A percentile compares a stretch with the other conserved stretches of the same genome.
Evolutionary conservation across 2,797 vertebrate species (phyloP).

Genomic region (Emydoidea blandingii): DNA sequence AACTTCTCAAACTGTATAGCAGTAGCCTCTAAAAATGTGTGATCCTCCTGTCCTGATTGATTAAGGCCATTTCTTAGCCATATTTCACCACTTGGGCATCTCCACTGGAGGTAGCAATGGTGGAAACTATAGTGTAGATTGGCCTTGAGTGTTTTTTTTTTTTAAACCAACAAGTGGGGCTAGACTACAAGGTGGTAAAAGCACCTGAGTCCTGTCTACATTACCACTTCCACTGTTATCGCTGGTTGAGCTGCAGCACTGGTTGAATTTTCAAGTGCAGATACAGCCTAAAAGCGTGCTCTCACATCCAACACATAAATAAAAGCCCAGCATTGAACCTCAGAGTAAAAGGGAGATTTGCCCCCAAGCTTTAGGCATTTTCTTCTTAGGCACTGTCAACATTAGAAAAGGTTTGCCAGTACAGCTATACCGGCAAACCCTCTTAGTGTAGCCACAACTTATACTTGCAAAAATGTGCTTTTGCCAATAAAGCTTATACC

Average conservation of each 20-base stretch:
- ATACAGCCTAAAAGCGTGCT: neutral
- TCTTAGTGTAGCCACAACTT: neutral
- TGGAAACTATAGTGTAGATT: rapidly evolving
- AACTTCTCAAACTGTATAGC: neutral
- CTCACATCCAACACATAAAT: neutral
- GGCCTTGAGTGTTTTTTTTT: neutral
- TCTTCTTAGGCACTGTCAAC: neutral
- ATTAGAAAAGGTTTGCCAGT: neutral
- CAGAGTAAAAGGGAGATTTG: neutral
- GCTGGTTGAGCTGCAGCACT: neutral
- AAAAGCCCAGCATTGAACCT: neutral
- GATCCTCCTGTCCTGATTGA: neutral
- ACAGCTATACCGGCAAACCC: neutral
- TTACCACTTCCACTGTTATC: neutral
- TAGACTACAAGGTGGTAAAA: neutral
- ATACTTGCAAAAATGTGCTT: neutral
- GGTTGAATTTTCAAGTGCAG: neutral
- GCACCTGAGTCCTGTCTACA: constrained; percentile 3
- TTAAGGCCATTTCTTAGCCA: constrained; percentile 5
- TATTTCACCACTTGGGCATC: neutral
- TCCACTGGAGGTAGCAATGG: constrained; percentile 4
- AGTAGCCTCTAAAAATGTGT: neutral
- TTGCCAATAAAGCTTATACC: neutral
- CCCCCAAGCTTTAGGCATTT: neutral
- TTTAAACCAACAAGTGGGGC: neutral